Evolutionary conservation across 2,113 vertebrate species (phyloP).

Genomic region (Bubalus kerabau): DNA sequence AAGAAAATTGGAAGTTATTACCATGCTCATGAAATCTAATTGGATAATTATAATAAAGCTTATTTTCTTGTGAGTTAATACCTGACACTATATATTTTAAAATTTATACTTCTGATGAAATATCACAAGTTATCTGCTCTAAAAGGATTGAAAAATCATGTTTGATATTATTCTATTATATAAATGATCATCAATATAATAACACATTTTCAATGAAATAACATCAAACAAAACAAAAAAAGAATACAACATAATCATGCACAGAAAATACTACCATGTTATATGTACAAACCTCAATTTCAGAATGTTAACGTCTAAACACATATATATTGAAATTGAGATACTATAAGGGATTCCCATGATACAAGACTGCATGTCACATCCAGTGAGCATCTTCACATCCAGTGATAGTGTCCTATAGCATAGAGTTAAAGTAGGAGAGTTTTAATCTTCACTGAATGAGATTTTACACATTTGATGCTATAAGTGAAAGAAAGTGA

Average conservation of each 20-base stretch:
- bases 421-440: not conserved
- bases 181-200: not conserved
- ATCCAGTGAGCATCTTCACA: not conserved
- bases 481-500: no score
- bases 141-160: not conserved
- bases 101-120: not conserved
- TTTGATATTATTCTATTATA: not conserved
- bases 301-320: not conserved
- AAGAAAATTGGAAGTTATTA: not conserved
- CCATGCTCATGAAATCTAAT: not conserved
- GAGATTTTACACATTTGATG: not conserved
- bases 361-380: not conserved
- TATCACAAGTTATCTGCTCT: not conserved
- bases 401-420: no score
- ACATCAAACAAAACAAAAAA: not conserved
- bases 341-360: not conserved
- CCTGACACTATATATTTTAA: not conserved
- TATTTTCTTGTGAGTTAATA: not conserved
- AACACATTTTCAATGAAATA: not conserved
- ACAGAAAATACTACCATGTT: not conserved
- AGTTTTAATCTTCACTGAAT: not conserved
- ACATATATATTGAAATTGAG: not conserved
- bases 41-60: not conserved
- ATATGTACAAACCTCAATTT: not conserved
- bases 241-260: not conserved